A percentile compares a stretch with the other conserved stretches of the same genome.
Evolutionary conservation across 2,113 vertebrate genomes (phyloP).

Genomic region (Corvus cornix): DNA sequence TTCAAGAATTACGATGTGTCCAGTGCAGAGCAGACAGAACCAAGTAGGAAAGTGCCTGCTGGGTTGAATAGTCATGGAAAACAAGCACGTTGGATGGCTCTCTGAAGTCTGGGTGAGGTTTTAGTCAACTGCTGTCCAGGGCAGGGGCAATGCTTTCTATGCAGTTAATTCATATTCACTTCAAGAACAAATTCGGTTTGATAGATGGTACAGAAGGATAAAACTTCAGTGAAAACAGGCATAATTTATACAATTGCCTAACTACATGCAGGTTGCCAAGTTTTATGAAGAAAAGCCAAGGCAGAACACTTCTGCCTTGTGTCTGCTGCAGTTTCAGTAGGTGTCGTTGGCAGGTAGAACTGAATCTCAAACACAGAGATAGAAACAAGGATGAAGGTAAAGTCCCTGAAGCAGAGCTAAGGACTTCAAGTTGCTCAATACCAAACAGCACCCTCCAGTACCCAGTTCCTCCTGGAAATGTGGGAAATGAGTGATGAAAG

Average conservation of each 20-base stretch:
- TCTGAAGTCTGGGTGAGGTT: not conserved
- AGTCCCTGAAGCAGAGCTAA: not conserved
- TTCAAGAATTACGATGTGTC: not conserved
- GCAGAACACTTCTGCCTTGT: not conserved
- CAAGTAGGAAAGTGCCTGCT: not conserved
- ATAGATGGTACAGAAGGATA: fast-evolving
- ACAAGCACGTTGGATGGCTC: not conserved
- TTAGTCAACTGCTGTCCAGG: not conserved
- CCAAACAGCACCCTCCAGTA: not conserved
- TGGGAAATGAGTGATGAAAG: not conserved
- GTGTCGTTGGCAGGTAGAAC: not conserved
- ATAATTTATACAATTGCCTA: not conserved
- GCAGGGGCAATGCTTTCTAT: not conserved
- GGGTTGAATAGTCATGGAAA: not conserved
- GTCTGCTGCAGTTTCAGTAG: not conserved
- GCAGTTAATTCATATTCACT: not conserved
- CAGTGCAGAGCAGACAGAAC: not conserved
- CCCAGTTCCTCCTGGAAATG: not conserved
- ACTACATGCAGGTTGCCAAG: not conserved
- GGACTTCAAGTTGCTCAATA: not conserved
- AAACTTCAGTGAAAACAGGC: not conserved
- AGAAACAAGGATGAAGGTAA: not conserved
- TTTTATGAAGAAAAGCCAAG: not conserved
- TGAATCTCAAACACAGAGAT: not conserved
- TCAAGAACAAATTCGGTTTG: not conserved